Base-by-base conservation (phyloP, 2,888 invertebrate species). In the Ennomos erosarius region DNA sequence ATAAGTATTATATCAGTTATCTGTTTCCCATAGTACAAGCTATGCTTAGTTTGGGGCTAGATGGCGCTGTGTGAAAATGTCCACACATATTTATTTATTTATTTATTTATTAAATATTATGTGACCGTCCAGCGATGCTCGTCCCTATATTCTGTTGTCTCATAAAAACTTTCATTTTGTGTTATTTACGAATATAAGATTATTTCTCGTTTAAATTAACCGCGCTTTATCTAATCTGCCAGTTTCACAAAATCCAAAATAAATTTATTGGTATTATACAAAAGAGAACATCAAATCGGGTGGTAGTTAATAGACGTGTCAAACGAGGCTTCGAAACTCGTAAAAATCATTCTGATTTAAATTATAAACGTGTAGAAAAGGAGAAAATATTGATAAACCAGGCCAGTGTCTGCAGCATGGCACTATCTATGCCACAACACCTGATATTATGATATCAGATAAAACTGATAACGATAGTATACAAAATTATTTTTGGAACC, bases 371-470 rank as follows among this genome's bases (percentile, higher is more conserved):
- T 45, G 13, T 37, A 50, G 38, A 52, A 51, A 61, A 62, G 62
- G 67, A 65, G 63, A 71, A 70, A 69, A 69, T 64, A 72, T 73
- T 61, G 70, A 70, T 66, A 70, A 72, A 75, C 60, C 66, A 62
- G 74, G 76, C 71, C 75, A 66, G 70, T 60, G 54, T 44, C 55
- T 70, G 64, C 71, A 68, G 66, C 59, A 48, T 56, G 58, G 37
- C 56, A 58, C 33, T 72, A 77, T 71, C 70, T 43, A 10, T 34
- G 52, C 56, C 16, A 49, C 42, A 42, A 45, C 54, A 49, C 10
- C 66, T 66, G 71, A 75, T 76, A 75, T 59, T 59, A 46, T 40
- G 45, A 44, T 55, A 59, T 57, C 59, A 57, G 75, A 78, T 75
- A 73, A 65, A 63, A 57, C 9, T 64, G 71, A 75, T 75, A 73